Evolutionary conservation across 2,888 invertebrate species (phyloP).

Genomic region (Fabriciana adippe): DNA sequence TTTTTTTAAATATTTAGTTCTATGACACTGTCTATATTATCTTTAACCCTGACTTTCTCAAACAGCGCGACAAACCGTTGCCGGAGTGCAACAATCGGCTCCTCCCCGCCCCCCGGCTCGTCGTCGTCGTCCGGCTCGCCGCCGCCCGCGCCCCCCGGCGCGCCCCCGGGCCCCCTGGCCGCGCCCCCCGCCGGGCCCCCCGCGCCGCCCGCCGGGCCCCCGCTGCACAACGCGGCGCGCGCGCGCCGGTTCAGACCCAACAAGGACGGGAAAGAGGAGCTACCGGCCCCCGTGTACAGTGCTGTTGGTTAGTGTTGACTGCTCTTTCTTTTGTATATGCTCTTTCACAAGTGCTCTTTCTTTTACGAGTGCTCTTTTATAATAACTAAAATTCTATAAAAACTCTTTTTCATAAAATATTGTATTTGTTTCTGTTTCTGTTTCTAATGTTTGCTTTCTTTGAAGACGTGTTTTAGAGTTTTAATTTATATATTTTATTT

Average conservation of each 20-base stretch:
- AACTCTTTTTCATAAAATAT: no score
- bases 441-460: no score
- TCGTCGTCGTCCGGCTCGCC: conserved; percentile 47
- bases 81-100: conserved; percentile 65
- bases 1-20: no score
- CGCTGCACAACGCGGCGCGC: conserved; percentile 68
- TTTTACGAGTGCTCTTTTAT: background rate
- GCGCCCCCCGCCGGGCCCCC: conserved; percentile 42
- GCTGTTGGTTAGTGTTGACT: conserved; percentile 53
- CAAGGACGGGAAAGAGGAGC: conserved; percentile 43
- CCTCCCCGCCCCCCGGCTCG: conserved; percentile 49
- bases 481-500: no score
- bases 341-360: background rate
- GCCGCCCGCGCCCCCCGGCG: conserved; percentile 43
- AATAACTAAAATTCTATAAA: no score
- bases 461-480: no score
- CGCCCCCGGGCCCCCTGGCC: conserved; percentile 43
- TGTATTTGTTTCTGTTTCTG: no score
- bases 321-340: background rate
- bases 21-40: no score
- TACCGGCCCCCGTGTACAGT: conserved; percentile 48
- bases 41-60: no score
- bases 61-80: conserved; percentile 67
- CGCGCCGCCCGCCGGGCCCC: conserved; percentile 42
- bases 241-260: conserved; percentile 70